These are phyloP conservation scores for Pachyramphus minor DNA, from an alignment of 2,113 vertebrate species.

Conservation along the genomic window DNA sequence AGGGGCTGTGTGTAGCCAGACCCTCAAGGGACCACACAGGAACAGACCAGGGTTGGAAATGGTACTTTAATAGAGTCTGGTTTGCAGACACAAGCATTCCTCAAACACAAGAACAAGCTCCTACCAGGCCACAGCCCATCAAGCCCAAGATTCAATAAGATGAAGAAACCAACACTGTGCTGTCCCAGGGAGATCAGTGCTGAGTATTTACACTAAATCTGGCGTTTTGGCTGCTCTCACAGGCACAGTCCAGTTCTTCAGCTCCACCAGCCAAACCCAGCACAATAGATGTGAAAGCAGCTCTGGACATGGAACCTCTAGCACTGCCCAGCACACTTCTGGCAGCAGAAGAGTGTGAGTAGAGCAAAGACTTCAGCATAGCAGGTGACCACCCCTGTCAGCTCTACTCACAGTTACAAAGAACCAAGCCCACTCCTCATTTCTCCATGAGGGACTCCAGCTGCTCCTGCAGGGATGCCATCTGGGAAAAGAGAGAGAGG, in stretches of 20 bases:
- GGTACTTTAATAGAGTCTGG: slow-evolving; percentile 10
- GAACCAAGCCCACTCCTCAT: slow-evolving; percentile 48
- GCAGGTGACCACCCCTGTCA: not conserved
- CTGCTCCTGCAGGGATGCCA: slow-evolving; percentile 94
- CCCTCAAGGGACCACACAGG: not conserved
- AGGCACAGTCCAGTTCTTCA: not conserved
- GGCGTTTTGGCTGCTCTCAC: not conserved
- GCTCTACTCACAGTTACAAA: not conserved
- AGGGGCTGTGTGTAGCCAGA: not conserved
- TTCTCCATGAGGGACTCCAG: slow-evolving; percentile 94
- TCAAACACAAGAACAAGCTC: not conserved
- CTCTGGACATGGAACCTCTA: not conserved
- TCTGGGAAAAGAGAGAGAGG: slow-evolving; percentile 65
- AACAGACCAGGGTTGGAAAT: not conserved
- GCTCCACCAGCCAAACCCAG: not conserved
- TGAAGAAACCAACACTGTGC: not conserved
- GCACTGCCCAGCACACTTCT: not conserved
- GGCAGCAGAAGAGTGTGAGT: not conserved
- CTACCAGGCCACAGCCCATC: not conserved
- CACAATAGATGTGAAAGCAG: not conserved
- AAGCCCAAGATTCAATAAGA: not conserved
- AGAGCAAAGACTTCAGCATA: not conserved
- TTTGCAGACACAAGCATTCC: not conserved
- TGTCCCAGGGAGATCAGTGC: not conserved
- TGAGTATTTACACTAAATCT: not conserved